Conservation (phyloP, 35 echinoderm and acorn worm species). For the Hemicentrotus pulcherrimus region DNA sequence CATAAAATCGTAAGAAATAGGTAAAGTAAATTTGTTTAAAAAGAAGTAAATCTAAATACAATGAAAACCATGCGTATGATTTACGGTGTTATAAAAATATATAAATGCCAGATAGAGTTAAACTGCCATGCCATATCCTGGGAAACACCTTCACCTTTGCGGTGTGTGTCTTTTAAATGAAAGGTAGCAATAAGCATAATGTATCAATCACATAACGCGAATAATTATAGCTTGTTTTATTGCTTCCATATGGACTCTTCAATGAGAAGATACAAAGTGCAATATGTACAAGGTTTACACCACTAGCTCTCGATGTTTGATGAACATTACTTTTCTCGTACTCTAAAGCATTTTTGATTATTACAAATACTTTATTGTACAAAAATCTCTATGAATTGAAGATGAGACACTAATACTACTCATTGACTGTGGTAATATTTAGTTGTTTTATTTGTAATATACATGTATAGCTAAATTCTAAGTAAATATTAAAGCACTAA, state of each 20-base stretch:
- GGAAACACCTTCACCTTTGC: not conserved
- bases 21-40: not conserved
- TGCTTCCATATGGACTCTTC: not conserved
- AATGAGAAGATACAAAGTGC: conserved; percentile 1
- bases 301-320: not conserved
- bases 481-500: too few species aligned
- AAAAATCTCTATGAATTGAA: not conserved
- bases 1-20: not conserved
- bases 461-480: too few species aligned
- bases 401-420: not conserved
- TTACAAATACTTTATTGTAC: too few species aligned
- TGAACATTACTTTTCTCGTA: not conserved
- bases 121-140: not conserved
- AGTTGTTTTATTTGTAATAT: too few species aligned
- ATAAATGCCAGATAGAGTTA: conserved; percentile 4
- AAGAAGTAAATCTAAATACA: not conserved
- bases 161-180: not conserved
- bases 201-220: not conserved
- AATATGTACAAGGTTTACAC: not conserved
- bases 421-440: too few species aligned
- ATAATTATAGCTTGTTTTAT: not conserved
- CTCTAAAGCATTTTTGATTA: not conserved
- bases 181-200: not conserved
- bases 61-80: not conserved
- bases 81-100: not conserved